Evolutionary conservation across 1,140 invertebrate genomes (phyloP), one percentile per base, ranked within the genome.

Genomic region (Neuroterus valhalla): DNA sequence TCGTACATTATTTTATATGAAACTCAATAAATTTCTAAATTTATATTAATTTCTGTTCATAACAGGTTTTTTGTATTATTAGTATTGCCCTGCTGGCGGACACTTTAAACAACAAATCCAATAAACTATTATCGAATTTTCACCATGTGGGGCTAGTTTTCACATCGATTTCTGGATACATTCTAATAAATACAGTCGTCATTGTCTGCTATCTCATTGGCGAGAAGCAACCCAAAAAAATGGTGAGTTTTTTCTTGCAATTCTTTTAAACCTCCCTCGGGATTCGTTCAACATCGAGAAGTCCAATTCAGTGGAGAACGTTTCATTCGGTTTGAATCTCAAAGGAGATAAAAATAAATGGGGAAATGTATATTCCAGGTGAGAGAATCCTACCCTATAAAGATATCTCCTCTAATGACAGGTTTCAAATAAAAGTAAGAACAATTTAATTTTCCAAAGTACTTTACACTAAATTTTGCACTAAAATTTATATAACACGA

Each of bases 171-270:
- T 81, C 81, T 42, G 81, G 85, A 14, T 86, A 78, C 70, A 76
- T 79, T 50, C 48, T 84, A 23, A 83, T 85, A 73, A 86, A 86
- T 66, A 44, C 76, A 12, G 78, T 85, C 42, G 66, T 84, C 42
- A 79, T 83, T 19, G 66, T 79, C 50, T 81, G 74, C 50, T 81
- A 82, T 66, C 45, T 84, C 43, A 14, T 83, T 5, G 78, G 79
- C 8, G 81, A 87, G 62, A 79, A 82, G 66, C 72, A 82, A 71
- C 85, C 86, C 0, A 81, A 82, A 78, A 82, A 75, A 72, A 84
- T 84, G 83, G 81, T 85, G 62, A 83, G 80, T 72, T 62, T 26
- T 67, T 31, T n/a, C 68, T 75, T 46, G n/a, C 21, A 66, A 26
- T 55, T 55, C 23, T 55, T 23, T 55, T 55, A 19, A n/a, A n/a